Evolutionary conservation across 2,113 vertebrate genomes (phyloP), one percentile per base, ranked within the genome.

Genomic region (Todiramphus saurophagus): DNA sequence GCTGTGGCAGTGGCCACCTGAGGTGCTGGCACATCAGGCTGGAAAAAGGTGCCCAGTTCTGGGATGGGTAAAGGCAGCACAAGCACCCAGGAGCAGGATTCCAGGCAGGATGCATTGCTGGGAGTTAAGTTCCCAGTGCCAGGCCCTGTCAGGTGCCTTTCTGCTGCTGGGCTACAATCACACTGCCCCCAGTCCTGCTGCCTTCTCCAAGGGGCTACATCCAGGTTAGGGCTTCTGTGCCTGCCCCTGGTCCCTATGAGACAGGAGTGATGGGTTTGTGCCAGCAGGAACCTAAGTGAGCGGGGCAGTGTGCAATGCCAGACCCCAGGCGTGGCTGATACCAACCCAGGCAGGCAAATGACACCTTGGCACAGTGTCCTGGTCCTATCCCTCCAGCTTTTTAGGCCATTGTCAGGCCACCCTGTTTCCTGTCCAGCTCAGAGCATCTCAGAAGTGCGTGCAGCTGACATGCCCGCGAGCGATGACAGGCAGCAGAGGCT

Each of bases 221-320:
- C 44, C 58, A 24, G 16, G 8, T 73, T 27, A 53, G 44, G 10
- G 60, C 60, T 77, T 50, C 73, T 44, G 43, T 16, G 41, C 56
- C 48, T 30, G 53, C 13, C 30, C 39, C 39, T 51, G 23, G 37
- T 63, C 33, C 66, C 51, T 66, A 33, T 3, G 2, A 79, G 51
- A 44, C 4, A 3, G 19, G 53, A 46, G 46, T 0, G 3, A 46
- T 7, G 23, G 19, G 16, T 55, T 55, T 50, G 48, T 62, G 62
- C 31, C 69, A 66, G 63, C 87, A 25, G 44, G 37, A 75, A 35
- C 46, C 56, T 3, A 20, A 85, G 50, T 0, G 13, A 92, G 60
- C 91, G 25, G 2, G 5, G 48, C 63, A 72, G 58, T 1, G 0
- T 4, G 7, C 0, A 1, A 53, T 72, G 53, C 62, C 79, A 76